phyloP scores from a whole-genome alignment of 2,113 vertebrate species.

The Sorex araneus region DNA sequence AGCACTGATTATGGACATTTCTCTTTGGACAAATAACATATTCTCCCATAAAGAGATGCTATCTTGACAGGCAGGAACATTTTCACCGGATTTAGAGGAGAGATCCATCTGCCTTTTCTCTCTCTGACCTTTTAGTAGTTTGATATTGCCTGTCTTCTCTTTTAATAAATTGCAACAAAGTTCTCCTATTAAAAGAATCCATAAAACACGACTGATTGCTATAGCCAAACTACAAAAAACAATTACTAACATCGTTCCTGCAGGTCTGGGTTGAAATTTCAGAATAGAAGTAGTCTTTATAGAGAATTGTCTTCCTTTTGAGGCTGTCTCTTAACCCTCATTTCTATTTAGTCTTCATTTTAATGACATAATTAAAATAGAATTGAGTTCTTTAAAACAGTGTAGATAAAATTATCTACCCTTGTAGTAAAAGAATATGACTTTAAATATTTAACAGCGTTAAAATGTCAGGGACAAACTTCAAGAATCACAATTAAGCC shows the following conservation, averaged over 20 bases:
- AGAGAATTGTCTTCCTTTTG: constrained; percentile 35
- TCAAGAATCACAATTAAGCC: constrained; percentile 21
- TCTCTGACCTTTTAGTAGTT: constrained; percentile 57
- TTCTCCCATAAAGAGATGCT: not conserved
- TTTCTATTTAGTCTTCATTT: constrained; percentile 67
- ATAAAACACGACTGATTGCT: constrained; percentile 63
- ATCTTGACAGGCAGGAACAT: constrained; percentile 27
- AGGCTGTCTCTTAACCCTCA: not conserved
- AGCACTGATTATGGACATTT: not conserved
- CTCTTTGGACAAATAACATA: not conserved
- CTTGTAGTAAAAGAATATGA: constrained; percentile 2
- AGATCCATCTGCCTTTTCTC: constrained; percentile 36
- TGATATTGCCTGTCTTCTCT: constrained; percentile 31
- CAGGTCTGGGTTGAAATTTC: constrained; percentile 43
- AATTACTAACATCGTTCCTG: constrained; percentile 43
- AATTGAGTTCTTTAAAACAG: constrained; percentile 53
- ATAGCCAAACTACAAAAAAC: constrained; percentile 48
- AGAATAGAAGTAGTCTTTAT: constrained; percentile 53
- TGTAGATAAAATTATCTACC: constrained; percentile 45
- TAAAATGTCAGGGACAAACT: constrained; percentile 51
- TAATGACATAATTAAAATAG: constrained; percentile 66
- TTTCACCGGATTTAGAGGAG: constrained; percentile 43
- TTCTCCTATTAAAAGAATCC: constrained; percentile 64
- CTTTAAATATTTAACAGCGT: constrained; percentile 36
- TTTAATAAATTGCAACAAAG: constrained; percentile 68